Base-by-base conservation (phyloP, 1,140 invertebrate species). In the Hyposmocoma kahamanoa region DNA sequence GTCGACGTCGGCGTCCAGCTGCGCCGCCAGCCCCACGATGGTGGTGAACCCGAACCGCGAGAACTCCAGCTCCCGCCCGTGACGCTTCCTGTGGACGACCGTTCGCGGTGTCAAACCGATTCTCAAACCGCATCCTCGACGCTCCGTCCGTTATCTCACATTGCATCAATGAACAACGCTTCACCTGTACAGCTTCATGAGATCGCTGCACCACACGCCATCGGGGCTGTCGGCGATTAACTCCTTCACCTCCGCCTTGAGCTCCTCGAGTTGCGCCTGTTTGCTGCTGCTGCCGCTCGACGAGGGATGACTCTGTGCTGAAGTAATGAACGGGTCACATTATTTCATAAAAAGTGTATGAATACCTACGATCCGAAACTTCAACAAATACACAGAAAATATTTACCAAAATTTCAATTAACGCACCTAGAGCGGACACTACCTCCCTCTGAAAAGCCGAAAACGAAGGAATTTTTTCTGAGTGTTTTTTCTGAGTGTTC, bases 21-120 rank as follows among this genome's bases (percentile, higher is more conserved):
- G 34, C 60, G 51, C 54, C 45, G 56, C 66, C 39, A 72, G 26
- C 56, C 68, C 68, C 36, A 71, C 36, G 24, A 76, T 57, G 53
- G 66, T 68, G 17, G 69, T 70, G 60, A 56, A 74, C 17, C 76
- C 74, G 53, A 73, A 67, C n/a, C 71, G 67, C 1, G 34, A 6
- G 65, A 71, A 74, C 49, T 76, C 62, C 47, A 83, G 32, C 56
- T 80, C 72, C 32, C 62, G 66, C 0, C 56, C 47, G 59, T 69
- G 72, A 4, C 55, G 54, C 50, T 69, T 53, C 42, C 78, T 82
- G 58, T 3, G 20, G 15, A 46, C n/a, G n/a, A n/a, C n/a, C n/a
- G n/a, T n/a, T n/a, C 22, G 19, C 4, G 11, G 3, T 20, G 26
- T 1, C 26, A n/a, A 11, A 26, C 42, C 10, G 6, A 18, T 20